Conservation (phyloP, 2,113 vertebrate genomes). For the Tachysurus vachellii region DNA sequence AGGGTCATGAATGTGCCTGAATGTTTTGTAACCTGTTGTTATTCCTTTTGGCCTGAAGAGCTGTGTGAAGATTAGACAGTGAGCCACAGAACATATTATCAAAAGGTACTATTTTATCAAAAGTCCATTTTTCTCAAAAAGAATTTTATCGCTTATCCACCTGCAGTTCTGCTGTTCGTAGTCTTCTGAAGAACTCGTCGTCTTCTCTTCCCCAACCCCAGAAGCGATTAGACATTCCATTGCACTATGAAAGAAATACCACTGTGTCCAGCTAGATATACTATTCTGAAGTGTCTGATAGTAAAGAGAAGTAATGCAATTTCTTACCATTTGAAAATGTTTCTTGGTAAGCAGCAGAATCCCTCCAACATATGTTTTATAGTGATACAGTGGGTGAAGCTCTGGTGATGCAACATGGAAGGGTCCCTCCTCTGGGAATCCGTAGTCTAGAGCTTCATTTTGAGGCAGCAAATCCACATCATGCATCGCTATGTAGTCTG, state of each 20-base stretch:
- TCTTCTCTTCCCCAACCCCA: conserved; percentile 99
- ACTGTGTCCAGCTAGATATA: background rate
- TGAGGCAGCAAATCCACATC: conserved; percentile 94
- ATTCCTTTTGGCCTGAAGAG: conserved; percentile 89
- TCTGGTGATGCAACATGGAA: conserved; percentile 95
- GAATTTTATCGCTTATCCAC: conserved; percentile 63
- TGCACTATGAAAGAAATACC: conserved; percentile 78
- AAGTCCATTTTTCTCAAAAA: background rate
- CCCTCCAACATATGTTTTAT: conserved; percentile 94
- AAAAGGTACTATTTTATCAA: background rate
- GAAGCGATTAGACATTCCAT: conserved; percentile 98
- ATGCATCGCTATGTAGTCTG: conserved; percentile 97
- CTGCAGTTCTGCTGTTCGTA: conserved; percentile 89
- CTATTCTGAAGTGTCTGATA: background rate
- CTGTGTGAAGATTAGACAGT: conserved; percentile 65
- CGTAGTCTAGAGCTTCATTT: conserved; percentile 89
- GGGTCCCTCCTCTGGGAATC: conserved; percentile 87
- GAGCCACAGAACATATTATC: background rate
- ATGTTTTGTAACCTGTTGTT: conserved; percentile 90
- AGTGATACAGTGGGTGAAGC: conserved; percentile 96
- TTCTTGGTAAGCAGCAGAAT: conserved; percentile 94
- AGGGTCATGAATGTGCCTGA: conserved; percentile 91
- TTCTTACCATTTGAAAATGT: conserved; percentile 86
- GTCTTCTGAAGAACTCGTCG: conserved; percentile 92
- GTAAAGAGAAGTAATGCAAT: background rate